Conservation (phyloP, 2,888 invertebrate species). For the Stegophylla sp. region DNA sequence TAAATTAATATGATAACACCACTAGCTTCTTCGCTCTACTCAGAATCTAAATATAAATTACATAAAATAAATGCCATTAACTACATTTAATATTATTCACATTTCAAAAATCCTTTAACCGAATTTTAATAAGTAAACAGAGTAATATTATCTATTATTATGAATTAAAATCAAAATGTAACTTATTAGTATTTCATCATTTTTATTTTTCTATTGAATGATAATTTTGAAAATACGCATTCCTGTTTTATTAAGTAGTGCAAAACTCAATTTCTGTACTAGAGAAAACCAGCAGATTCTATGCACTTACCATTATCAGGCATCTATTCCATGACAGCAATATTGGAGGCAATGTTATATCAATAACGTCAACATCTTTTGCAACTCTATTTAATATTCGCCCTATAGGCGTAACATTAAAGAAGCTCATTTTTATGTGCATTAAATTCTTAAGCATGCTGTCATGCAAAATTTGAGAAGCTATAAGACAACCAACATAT, state of each 20-base stretch:
- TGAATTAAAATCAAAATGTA: not conserved
- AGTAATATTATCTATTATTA: no score
- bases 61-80: no score
- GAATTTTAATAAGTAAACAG: no score
- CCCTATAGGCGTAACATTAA: conserved; percentile 60
- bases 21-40: no score
- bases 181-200: not conserved
- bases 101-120: no score
- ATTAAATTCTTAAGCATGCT: conserved; percentile 56
- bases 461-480: conserved; percentile 52
- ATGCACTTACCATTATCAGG: conserved; percentile 50
- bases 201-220: no score
- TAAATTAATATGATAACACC: no score
- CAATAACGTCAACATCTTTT: conserved; percentile 60
- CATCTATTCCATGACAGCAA: conserved; percentile 58
- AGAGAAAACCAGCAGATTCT: not conserved
- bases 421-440: conserved; percentile 58
- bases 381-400: conserved; percentile 60
- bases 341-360: conserved; percentile 54
- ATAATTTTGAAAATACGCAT: conserved; percentile 44
- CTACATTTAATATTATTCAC: no score
- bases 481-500: conserved; percentile 56
- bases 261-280: conserved; percentile 14
- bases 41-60: no score
- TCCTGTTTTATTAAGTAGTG: conserved; percentile 31